Base-by-base conservation (phyloP, 37 sponge, comb jelly and placozoan genomes). In the Petrosia ficiformis region DNA sequence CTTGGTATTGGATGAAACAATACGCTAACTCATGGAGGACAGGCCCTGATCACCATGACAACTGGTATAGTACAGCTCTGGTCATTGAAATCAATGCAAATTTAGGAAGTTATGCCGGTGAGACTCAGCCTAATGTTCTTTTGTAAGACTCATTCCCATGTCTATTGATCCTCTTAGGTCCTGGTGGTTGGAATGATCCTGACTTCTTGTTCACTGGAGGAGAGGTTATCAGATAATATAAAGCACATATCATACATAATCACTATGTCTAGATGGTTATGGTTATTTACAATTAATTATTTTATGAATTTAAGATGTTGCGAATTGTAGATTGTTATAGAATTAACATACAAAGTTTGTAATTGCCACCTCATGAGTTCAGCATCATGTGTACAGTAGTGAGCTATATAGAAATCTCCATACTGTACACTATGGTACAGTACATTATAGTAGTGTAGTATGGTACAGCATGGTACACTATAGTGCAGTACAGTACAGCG, bases 191-290 rank as follows among this genome's bases (percentile, higher is more conserved):
- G 96, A 92, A 96, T 76, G 96, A 96, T 77, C 83, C 78, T 38
- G 96, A 96, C 76, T 89, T 92, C 78, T 41, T 96, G n/a, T 84
- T 89, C 80, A 95, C 92, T 57, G 95, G 95, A 37, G 95, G 93
- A 11, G 81, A 92, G 83, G 89, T 88, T 52, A 22, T 19, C 54
- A 48, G 14, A 48, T 48, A 48, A 48, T 48, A 8, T 48, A 48
- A 48, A 48, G 54, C 54, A 48, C 8, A 61, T 66, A 19, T 48
- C 54, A 48, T 48, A 19, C 14, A 48, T 26, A 64, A n/a, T n/a
- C n/a, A n/a, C 42, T 70, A 31, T 70, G 72, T 70, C 11, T 14
- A 40, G 26, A 14, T 11, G 8, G 26, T 11, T 29, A 31, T n/a
- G 72, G 41, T 39, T 29, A 40, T 29, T n/a, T n/a, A n/a, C n/a